Conservation (phyloP, 2,888 invertebrate genomes). For the Cataglyphis albicans region DNA sequence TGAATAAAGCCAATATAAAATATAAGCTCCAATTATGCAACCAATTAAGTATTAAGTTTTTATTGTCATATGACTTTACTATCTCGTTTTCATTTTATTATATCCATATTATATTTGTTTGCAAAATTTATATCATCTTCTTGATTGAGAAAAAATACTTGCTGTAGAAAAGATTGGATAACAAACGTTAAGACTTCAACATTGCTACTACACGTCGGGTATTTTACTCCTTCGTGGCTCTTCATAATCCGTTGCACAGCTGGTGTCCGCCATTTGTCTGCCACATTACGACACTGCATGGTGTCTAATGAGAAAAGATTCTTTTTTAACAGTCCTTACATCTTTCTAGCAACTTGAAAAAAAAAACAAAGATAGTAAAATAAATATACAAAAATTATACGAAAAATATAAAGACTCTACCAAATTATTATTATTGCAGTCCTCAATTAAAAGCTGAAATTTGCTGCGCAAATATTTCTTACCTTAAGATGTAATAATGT, state of each 20-base stretch:
- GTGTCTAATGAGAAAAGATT: constrained; percentile 26
- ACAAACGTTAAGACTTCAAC: constrained; percentile 30
- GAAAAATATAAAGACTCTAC: background rate
- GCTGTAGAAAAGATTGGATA: constrained; percentile 23
- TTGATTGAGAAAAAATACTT: constrained; percentile 9
- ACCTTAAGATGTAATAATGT: background rate
- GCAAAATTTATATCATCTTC: background rate
- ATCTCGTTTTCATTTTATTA: background rate
- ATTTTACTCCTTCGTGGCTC: constrained; percentile 26
- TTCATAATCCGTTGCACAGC: constrained; percentile 40
- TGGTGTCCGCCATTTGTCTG: constrained; percentile 34
- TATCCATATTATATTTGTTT: background rate
- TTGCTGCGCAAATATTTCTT: background rate
- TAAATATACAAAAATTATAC: background rate
- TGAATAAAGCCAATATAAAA: background rate
- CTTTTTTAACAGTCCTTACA: constrained; percentile 2
- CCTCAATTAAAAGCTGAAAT: background rate
- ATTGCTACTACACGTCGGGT: constrained; percentile 9
- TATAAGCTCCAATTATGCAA: no score
- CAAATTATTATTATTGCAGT: background rate
- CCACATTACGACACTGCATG: background rate
- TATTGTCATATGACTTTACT: background rate
- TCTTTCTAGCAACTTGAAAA: background rate
- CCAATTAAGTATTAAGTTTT: background rate
- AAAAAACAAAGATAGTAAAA: background rate